Evolutionary conservation across 2,888 invertebrate genomes (phyloP), one percentile per base, ranked within the genome.

Genomic region (Temnothorax rugatulus): DNA sequence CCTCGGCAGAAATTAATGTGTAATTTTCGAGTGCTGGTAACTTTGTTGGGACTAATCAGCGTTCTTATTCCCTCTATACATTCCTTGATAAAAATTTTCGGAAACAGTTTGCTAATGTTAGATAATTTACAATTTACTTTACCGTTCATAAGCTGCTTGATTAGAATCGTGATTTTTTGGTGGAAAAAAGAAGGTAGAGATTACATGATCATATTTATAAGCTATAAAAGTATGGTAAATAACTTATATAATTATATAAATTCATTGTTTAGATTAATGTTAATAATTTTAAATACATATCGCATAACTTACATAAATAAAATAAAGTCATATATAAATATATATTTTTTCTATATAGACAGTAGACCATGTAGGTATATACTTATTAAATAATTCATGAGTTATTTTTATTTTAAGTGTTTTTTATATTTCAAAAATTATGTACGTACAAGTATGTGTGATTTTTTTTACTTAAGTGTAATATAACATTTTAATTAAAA

Each of bases 171-270:
- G 0, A 25, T 76, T 4, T 52, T 76, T 7, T 76, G 76, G 76
- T 64, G 76, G 76, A 76, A 76, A 2, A 64, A 76, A 38, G 13
- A 52, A 76, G 76, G 76, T 76, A 76, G 0, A 21, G 9, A 11
- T 34, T 8, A 68, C 50, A 50, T 34, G 34, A 34, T 34, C 34
- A 0, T 59, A 29, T 11, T 5, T 25, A 21, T 29, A 29, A 59
- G 3, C 18, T 61, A 34, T 34, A 7, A 4, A 34, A 34, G 34
- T n/a, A 4, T 34, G 9, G 1, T n/a, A 34, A 9, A 5, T 34
- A 34, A 34, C 34, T 34, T 34, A 34, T n/a, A n/a, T n/a, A n/a
- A n/a, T n/a, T 34, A 34, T 7, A 34, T 34, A 34, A 34, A 0
- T 34, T 7, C 0, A 4, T 7, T 34, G 7, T 34, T 34, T 34